Conservation (phyloP, 2,113 vertebrate genomes). For the Sarotherodon lohbergeri region DNA sequence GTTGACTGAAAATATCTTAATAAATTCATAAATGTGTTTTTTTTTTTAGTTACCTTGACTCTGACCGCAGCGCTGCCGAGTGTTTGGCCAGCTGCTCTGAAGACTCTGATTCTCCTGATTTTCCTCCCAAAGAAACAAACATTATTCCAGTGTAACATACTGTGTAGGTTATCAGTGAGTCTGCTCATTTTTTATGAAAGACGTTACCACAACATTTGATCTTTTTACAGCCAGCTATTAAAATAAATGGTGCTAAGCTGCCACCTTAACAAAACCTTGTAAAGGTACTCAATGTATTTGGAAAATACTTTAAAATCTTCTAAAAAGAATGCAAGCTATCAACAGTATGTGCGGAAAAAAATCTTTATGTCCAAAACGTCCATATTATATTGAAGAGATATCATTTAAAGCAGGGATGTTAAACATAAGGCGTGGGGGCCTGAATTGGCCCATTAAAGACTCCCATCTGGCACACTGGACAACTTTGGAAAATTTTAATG, state of each 20-base stretch:
- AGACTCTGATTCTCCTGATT: conserved; percentile 18
- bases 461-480: background rate
- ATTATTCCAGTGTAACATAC: background rate
- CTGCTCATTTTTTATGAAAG: background rate
- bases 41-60: conserved; percentile 34
- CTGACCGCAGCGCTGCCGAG: conserved; percentile 28
- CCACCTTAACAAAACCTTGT: background rate
- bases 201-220: background rate
- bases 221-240: background rate
- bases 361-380: background rate
- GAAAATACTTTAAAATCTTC: background rate
- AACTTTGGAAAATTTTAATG: fast-evolving
- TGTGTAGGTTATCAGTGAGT: background rate
- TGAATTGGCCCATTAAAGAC: background rate
- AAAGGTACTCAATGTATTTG: background rate
- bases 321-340: background rate
- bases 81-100: conserved; percentile 3
- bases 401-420: background rate
- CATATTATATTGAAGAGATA: background rate
- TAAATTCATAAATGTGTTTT: background rate
- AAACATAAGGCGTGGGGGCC: background rate
- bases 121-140: background rate
- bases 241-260: background rate
- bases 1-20: background rate
- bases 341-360: fast-evolving